Percentiles rank a stretch among this genome's conserved stretches.
Conservation (phyloP, 2,113 vertebrate species). For the Thinocorus orbignyianus region DNA sequence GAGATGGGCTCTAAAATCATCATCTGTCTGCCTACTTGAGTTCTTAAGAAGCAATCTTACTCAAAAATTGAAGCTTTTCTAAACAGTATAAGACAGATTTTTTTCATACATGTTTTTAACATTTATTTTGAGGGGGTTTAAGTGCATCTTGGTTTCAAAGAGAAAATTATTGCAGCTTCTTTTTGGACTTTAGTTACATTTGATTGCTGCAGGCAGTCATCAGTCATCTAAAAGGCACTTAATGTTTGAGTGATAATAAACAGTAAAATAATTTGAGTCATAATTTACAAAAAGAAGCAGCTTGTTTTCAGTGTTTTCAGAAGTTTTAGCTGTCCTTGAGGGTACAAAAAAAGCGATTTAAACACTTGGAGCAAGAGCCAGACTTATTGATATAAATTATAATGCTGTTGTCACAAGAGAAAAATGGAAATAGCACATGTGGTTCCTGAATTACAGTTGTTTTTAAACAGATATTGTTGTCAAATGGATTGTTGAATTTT, state of each 20-base stretch:
- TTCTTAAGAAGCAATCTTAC: neutral
- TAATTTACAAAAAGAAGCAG: neutral
- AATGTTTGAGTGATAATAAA: neutral
- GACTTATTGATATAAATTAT: neutral
- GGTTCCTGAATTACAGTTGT: neutral
- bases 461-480: neutral
- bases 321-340: neutral
- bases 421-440: neutral
- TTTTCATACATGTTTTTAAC: neutral
- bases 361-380: neutral
- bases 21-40: slow-evolving; percentile 25
- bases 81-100: neutral
- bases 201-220: neutral
- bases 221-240: neutral
- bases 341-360: neutral
- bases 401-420: neutral
- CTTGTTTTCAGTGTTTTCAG: neutral
- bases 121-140: neutral
- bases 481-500: neutral
- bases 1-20: slow-evolving; percentile 44
- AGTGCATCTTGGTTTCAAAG: neutral
- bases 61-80: neutral
- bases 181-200: neutral
- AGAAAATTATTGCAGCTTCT: neutral
- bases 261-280: neutral